Conservation (phyloP, 2,113 vertebrate genomes). For the Corydoras maculifer region DNA sequence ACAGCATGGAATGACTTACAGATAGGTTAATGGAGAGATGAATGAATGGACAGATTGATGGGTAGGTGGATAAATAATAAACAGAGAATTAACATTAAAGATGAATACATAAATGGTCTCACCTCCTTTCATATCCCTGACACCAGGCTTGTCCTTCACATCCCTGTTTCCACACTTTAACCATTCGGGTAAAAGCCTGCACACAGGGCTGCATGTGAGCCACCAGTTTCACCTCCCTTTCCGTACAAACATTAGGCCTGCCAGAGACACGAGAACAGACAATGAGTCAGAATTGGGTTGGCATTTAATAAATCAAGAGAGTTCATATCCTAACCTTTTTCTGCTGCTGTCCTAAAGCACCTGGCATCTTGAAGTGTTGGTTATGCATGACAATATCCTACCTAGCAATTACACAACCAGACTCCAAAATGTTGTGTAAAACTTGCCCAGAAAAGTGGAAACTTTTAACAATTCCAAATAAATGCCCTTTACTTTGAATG, state of each 20-base stretch:
- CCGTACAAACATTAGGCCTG: constrained; percentile 84
- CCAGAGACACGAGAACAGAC: constrained; percentile 36
- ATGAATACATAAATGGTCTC: constrained; percentile 38
- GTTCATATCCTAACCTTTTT: background rate
- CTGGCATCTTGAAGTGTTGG: background rate
- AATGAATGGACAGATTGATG: background rate
- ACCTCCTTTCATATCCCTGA: constrained; percentile 77
- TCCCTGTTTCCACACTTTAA: constrained; percentile 77
- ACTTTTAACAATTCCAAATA: no score
- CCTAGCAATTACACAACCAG: background rate
- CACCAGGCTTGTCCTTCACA: constrained; percentile 77
- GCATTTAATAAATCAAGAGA: background rate
- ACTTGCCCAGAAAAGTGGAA: background rate
- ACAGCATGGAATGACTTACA: background rate
- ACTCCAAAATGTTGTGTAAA: no score
- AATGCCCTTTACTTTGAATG: no score
- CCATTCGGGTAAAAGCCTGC: constrained; percentile 69
- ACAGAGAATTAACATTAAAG: no score
- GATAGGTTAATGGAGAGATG: background rate
- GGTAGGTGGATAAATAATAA: background rate
- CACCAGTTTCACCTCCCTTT: constrained; percentile 72
- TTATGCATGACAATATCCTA: background rate
- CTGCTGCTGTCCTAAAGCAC: background rate
- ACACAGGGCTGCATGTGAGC: constrained; percentile 78
- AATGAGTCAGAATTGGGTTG: constrained; percentile 29